These are phyloP conservation scores for Labia minor DNA, from an alignment of 2,888 invertebrate species.

Conservation along the genomic window DNA sequence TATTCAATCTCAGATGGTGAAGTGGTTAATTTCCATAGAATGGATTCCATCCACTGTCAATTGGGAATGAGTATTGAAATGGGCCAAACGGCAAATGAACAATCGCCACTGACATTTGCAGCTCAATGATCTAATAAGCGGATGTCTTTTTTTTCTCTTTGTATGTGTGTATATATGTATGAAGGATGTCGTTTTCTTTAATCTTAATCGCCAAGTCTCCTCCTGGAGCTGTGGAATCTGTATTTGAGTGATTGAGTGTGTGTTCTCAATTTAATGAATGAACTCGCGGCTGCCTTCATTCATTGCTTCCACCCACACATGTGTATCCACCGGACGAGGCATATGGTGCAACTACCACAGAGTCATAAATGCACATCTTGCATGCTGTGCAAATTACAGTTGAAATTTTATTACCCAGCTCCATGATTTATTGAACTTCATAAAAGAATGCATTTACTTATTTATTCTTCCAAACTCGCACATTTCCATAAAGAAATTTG, in stretches of 20 bases:
- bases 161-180: background rate
- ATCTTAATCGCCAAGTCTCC: too few relatives aligned
- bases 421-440: too few relatives aligned
- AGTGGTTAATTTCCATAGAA: too few relatives aligned
- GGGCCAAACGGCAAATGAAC: background rate
- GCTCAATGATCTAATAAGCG: constrained; percentile 13
- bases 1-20: too few relatives aligned
- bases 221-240: too few relatives aligned
- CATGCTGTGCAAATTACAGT: background rate
- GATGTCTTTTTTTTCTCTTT: background rate
- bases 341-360: background rate
- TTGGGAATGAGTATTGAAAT: background rate
- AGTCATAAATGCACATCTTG: background rate
- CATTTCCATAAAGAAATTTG: too few relatives aligned
- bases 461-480: too few relatives aligned
- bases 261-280: constrained; percentile 13
- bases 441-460: too few relatives aligned
- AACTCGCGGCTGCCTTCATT: background rate
- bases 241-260: background rate
- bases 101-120: background rate
- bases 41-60: background rate
- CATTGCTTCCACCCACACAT: background rate
- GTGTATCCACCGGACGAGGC: background rate
- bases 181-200: too few relatives aligned
- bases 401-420: background rate